These are phyloP conservation scores for Astreopora myriophthalma DNA, from an alignment of 64 coral and sea anemone species.

Conservation along the genomic window DNA sequence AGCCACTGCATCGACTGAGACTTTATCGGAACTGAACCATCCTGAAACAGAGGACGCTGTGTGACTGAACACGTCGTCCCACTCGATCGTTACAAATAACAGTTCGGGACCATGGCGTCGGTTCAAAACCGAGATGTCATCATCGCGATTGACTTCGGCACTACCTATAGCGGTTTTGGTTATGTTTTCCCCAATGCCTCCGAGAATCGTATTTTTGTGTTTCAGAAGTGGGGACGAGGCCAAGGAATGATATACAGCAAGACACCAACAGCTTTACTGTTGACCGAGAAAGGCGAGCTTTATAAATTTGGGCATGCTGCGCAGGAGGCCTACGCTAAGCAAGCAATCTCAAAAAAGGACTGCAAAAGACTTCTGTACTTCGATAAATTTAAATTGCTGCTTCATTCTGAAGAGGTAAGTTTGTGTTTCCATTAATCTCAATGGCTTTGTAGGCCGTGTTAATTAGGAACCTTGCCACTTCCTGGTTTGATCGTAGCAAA, in stretches of 20 bases:
- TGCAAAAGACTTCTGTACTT: constrained; percentile 49
- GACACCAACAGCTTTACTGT: constrained; percentile 46
- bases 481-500: background rate
- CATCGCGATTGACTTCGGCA: constrained; percentile 53
- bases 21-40: background rate
- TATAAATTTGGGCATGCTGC: constrained; percentile 57
- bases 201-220: constrained; percentile 48
- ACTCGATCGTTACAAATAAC: too few species aligned
- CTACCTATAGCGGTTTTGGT: constrained; percentile 59
- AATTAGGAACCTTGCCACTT: background rate
- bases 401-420: constrained; percentile 48
- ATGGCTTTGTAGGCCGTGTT: background rate
- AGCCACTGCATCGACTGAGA: too few species aligned
- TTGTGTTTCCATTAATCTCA: background rate
- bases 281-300: constrained; percentile 37
- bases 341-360: constrained; percentile 53
- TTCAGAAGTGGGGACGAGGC: constrained; percentile 54
- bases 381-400: constrained; percentile 54
- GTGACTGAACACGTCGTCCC: too few species aligned
- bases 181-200: constrained; percentile 25
- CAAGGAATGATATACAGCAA: constrained; percentile 52
- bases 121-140: constrained; percentile 37
- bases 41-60: too few species aligned
- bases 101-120: background rate
- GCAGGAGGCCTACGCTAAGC: constrained; percentile 38